Conservation (phyloP, 2,113 vertebrate species). For the Tympanuchus pallidicinctus region DNA sequence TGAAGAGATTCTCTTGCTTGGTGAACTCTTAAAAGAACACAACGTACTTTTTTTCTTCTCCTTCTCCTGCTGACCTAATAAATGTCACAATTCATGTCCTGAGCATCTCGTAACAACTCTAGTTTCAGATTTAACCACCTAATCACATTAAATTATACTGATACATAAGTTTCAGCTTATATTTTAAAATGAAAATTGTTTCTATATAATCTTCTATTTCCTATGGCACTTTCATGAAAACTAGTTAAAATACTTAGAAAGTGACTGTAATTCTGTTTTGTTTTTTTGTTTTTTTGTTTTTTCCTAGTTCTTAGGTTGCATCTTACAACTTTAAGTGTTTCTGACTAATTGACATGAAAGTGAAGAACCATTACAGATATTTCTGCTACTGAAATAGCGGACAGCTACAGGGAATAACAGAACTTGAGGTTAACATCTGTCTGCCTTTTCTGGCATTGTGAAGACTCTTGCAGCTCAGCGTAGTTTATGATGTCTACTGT, state of each 20-base stretch:
- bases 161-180: background rate
- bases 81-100: background rate
- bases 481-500: background rate
- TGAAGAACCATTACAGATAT: background rate
- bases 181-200: background rate
- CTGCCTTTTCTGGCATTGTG: background rate
- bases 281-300: background rate
- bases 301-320: background rate
- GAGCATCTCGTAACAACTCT: background rate
- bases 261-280: background rate
- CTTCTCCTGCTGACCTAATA: background rate
- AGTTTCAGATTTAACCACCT: background rate
- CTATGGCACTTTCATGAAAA: background rate
- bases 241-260: background rate
- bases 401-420: background rate
- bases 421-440: background rate
- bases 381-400: background rate
- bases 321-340: background rate
- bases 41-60: no score
- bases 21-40: background rate
- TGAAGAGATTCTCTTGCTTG: background rate
- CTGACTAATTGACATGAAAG: background rate
- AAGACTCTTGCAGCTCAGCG: background rate
- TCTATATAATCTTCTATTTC: background rate
- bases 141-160: accelerated